Evolutionary conservation across 2,113 vertebrate genomes (phyloP).

Genomic region (Lethenteron reissneri): DNA sequence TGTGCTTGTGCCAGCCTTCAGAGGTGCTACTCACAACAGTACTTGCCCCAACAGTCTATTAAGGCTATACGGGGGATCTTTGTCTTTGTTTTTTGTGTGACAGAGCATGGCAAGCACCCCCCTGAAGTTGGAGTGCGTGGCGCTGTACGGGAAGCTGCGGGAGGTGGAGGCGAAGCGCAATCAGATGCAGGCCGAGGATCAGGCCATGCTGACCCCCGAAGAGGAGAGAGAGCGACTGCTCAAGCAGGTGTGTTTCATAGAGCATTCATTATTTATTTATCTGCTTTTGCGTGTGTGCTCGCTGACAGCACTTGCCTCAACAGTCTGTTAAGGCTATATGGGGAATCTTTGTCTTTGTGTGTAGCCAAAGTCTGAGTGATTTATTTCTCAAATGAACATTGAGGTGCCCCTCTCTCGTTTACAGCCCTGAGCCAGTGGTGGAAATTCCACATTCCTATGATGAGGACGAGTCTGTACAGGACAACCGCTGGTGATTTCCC

Average conservation of each 20-base stretch:
- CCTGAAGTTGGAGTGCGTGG: slow-evolving; percentile 51
- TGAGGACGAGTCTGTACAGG: too few species aligned
- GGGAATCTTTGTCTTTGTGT: background rate
- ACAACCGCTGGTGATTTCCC: too few species aligned
- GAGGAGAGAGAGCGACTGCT: slow-evolving; percentile 57
- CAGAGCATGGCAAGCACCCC: slow-evolving; percentile 44
- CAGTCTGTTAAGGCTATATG: too few species aligned
- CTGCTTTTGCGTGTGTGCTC: background rate
- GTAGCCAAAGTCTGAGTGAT: background rate
- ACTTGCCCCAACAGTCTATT: too few species aligned
- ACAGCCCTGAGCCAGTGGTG: too few species aligned
- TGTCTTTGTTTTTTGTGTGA: slow-evolving; percentile 9
- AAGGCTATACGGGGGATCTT: background rate
- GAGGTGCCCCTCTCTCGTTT: too few species aligned
- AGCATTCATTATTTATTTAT: background rate
- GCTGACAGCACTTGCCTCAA: too few species aligned
- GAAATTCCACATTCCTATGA: too few species aligned
- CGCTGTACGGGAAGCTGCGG: slow-evolving; percentile 44
- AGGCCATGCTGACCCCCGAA: slow-evolving; percentile 49
- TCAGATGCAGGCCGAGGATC: slow-evolving; percentile 53
- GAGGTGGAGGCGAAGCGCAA: slow-evolving; percentile 39
- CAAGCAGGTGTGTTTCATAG: slow-evolving; percentile 36
- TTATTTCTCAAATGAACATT: too few species aligned
- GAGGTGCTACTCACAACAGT: too few species aligned
- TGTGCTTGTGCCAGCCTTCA: too few species aligned